phyloP scores from a whole-genome alignment of 2,113 vertebrate genomes.

The Axis porcinus region DNA sequence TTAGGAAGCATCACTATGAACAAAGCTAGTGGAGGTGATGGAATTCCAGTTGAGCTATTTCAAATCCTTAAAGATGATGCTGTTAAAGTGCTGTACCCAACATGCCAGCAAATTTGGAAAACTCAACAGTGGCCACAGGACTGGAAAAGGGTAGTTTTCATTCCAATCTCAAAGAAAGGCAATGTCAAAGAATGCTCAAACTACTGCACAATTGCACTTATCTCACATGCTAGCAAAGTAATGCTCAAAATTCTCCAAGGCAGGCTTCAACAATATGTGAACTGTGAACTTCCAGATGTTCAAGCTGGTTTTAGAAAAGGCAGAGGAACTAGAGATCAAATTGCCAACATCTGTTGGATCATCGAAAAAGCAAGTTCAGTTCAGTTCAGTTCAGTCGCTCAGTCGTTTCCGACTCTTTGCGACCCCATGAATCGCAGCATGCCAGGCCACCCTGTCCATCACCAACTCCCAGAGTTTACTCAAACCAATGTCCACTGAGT shows the following conservation, averaged over 20 bases:
- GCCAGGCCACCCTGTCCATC: not conserved
- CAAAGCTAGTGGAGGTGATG: not conserved
- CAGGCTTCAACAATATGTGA: not conserved
- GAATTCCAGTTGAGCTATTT: not conserved
- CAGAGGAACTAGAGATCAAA: not conserved
- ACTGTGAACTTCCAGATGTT: not conserved
- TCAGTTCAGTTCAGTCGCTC: not conserved
- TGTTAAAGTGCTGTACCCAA: not conserved
- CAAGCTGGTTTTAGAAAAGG: not conserved
- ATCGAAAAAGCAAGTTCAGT: not conserved
- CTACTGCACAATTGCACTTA: not conserved
- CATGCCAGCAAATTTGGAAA: not conserved
- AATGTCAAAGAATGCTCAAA: not conserved
- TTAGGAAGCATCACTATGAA: not conserved
- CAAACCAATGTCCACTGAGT: not conserved
- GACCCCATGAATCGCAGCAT: not conserved
- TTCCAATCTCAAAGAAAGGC: not conserved
- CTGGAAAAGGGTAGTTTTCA: not conserved
- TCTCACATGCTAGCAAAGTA: not conserved
- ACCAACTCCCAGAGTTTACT: not conserved
- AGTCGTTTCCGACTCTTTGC: not conserved
- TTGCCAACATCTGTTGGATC: not conserved
- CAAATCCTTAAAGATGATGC: not conserved
- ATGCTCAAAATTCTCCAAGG: not conserved
- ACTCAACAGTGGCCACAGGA: not conserved